phyloP scores from a whole-genome alignment of 37 sponge, comb jelly and placozoan species.

The Hormiphora californensis region DNA sequence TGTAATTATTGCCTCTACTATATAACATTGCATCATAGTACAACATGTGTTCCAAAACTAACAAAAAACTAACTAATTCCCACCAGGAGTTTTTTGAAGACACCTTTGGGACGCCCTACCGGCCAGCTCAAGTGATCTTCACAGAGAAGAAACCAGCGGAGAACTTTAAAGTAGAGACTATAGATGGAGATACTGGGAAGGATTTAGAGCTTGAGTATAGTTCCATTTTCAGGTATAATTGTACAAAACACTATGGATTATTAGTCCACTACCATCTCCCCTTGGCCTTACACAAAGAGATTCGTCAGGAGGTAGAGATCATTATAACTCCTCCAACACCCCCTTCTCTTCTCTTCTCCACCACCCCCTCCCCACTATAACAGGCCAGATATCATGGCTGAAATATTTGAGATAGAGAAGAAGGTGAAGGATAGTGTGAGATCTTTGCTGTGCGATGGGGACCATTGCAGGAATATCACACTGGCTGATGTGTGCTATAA shows the following conservation, averaged over 20 bases:
- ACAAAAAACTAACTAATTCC: too few relatives aligned
- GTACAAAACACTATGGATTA: too few relatives aligned
- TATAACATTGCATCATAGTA: too few relatives aligned
- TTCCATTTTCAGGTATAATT: neutral
- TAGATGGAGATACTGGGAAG: neutral
- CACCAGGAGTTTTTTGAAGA: slow-evolving; percentile 86
- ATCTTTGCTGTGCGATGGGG: neutral
- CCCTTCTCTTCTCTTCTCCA: too few relatives aligned
- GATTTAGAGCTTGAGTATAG: too few relatives aligned
- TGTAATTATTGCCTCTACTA: too few relatives aligned
- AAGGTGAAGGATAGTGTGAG: neutral
- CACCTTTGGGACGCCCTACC: slow-evolving; percentile 83
- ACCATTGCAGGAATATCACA: slow-evolving; percentile 55
- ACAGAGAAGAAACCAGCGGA: slow-evolving; percentile 26
- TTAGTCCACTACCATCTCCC: too few relatives aligned
- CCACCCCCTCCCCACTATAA: too few relatives aligned
- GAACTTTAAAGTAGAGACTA: neutral
- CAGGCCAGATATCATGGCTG: neutral
- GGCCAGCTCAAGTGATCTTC: slow-evolving; percentile 83
- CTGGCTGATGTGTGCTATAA: slow-evolving; percentile 83
- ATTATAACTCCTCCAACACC: too few relatives aligned
- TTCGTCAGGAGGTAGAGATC: too few relatives aligned
- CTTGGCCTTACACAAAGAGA: too few relatives aligned
- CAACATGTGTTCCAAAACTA: too few relatives aligned
- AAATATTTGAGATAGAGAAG: neutral